Evolutionary conservation across 1,140 invertebrate species (phyloP).

Genomic region (Diorhabda carinulata): DNA sequence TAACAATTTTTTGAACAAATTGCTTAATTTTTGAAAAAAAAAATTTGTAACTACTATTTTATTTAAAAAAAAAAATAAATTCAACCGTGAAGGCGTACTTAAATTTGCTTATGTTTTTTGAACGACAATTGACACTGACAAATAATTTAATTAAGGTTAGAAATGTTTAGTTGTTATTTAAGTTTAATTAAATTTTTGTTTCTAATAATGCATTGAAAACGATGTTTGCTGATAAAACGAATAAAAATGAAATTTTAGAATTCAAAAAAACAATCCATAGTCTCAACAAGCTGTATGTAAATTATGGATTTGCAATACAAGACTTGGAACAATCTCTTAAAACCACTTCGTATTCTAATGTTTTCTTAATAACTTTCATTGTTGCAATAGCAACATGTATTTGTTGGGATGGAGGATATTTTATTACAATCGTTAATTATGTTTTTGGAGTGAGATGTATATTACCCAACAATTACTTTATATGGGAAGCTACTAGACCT

Average conservation of each 20-base stretch:
- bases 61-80: too few species aligned
- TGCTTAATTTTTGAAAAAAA: too few species aligned
- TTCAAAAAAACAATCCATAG: background rate
- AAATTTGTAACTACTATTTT: too few species aligned
- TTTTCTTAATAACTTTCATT: background rate
- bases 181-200: too few species aligned
- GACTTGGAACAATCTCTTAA: slow-evolving; percentile 9
- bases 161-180: too few species aligned
- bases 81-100: too few species aligned
- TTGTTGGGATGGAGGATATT: background rate
- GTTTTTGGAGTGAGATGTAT: slow-evolving; percentile 61
- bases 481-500: slow-evolving; percentile 81
- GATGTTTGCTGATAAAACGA: background rate
- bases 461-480: slow-evolving; percentile 75
- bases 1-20: too few species aligned
- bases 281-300: slow-evolving; percentile 5
- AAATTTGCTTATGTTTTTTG: too few species aligned
- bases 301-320: slow-evolving; percentile 7
- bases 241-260: background rate
- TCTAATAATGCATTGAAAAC: background rate
- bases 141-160: too few species aligned
- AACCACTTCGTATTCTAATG: background rate
- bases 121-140: too few species aligned
- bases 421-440: slow-evolving; percentile 9
- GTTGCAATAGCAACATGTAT: background rate